Evolutionary conservation across 1,140 invertebrate species (phyloP).

Genomic region (Drosophila sp.): DNA sequence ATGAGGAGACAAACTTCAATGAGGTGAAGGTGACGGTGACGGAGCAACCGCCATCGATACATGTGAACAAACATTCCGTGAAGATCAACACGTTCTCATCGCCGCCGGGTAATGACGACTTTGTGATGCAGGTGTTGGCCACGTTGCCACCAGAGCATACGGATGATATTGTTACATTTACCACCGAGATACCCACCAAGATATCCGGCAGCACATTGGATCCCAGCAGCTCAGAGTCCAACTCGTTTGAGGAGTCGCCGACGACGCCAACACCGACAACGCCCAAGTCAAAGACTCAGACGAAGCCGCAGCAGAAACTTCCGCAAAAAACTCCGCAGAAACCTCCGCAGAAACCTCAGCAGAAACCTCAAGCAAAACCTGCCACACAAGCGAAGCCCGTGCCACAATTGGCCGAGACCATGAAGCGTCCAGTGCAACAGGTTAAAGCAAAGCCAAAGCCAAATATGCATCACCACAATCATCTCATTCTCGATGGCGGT

Average conservation of each 20-base stretch:
- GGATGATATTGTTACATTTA: conserved; percentile 65
- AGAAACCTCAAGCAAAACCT: conserved; percentile 18
- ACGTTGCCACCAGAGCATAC: conserved; percentile 67
- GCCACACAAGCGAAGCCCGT: conserved; percentile 17
- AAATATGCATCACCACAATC: conserved; percentile 68
- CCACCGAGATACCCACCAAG: conserved; percentile 78
- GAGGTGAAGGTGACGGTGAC: conserved; percentile 46
- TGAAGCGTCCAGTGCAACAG: conserved; percentile 53
- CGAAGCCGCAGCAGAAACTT: conserved; percentile 16
- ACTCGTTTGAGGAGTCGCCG: conserved; percentile 69
- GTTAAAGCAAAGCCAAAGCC: conserved; percentile 55
- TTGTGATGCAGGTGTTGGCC: conserved; percentile 72
- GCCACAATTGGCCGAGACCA: conserved; percentile 33
- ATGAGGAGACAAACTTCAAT: conserved; percentile 24
- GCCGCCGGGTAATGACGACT: conserved; percentile 75
- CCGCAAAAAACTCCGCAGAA: conserved; percentile 1
- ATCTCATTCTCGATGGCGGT: conserved; percentile 61
- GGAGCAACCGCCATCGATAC: conserved; percentile 58
- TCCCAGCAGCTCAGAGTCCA: conserved; percentile 73
- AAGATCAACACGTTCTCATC: conserved; percentile 67
- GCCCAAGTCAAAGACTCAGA: conserved; percentile 13
- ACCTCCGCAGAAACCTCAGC: conserved; percentile 13
- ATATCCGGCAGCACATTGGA: conserved; percentile 60
- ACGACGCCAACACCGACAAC: conserved; percentile 9
- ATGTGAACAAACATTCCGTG: conserved; percentile 76